Percentiles rank a stretch among this genome's conserved stretches.
These are phyloP conservation scores for Rugalucina vietnamica DNA, from an alignment of 2,888 invertebrate genomes.

Conservation along the genomic window DNA sequence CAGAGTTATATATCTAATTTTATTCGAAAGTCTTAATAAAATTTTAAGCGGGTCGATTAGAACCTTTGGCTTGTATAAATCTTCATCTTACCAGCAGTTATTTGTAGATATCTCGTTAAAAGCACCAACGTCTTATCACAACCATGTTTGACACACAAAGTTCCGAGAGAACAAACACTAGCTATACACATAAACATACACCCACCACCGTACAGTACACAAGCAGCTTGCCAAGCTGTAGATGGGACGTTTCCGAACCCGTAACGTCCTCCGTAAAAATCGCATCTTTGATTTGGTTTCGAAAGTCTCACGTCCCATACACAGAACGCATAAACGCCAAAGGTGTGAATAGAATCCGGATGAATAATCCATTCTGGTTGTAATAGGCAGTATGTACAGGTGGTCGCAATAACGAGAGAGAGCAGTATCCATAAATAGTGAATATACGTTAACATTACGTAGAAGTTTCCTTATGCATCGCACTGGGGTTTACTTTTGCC, in stretches of 20 bases:
- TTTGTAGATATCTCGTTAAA: slow-evolving; percentile 78
- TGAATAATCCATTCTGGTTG: slow-evolving; percentile 84
- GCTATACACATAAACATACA: slow-evolving; percentile 80
- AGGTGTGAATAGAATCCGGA: slow-evolving; percentile 69
- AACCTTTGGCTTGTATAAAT: too few relatives aligned
- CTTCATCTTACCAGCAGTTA: slow-evolving; percentile 78
- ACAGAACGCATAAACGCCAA: slow-evolving; percentile 79
- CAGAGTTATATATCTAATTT: too few relatives aligned
- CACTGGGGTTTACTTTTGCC: too few relatives aligned
- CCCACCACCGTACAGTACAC: slow-evolving; percentile 81
- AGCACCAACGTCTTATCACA: slow-evolving; percentile 74
- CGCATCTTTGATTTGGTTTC: slow-evolving; percentile 60
- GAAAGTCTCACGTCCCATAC: slow-evolving; percentile 40
- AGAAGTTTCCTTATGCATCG: too few relatives aligned
- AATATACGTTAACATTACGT: slow-evolving; percentile 69
- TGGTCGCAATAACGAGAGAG: slow-evolving; percentile 82
- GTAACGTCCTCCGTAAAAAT: slow-evolving; percentile 77
- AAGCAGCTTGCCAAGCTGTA: slow-evolving; percentile 80
- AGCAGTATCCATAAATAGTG: slow-evolving; percentile 82
- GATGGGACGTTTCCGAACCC: slow-evolving; percentile 76
- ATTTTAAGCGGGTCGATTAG: too few relatives aligned
- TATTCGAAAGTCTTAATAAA: too few relatives aligned
- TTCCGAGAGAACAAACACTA: slow-evolving; percentile 76
- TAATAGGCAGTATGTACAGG: slow-evolving; percentile 83
- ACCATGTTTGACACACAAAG: slow-evolving; percentile 72